Evolutionary conservation across 2,888 invertebrate species (phyloP), one percentile per base, ranked within the genome.

Genomic region (Pediacus dermestoides): DNA sequence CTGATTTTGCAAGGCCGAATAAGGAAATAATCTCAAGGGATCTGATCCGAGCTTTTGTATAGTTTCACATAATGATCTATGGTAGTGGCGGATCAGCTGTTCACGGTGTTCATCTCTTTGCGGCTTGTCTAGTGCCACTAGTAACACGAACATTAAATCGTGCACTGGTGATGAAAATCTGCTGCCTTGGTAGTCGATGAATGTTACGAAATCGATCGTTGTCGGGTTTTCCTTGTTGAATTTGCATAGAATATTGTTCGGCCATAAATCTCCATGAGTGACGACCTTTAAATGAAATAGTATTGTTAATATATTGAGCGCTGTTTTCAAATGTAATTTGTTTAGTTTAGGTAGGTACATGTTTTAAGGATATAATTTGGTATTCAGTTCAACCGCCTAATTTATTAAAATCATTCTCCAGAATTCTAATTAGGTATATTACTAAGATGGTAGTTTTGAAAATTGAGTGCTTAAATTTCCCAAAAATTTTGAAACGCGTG

Each of bases 111-210:
- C 32, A 4, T 45, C 44, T 18, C 53, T 36, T 4, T 43, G 44
- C 9, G 30, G 10, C 30, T 46, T 45, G 39, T 50, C 42, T 12
- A 46, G 31, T 1, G 25, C 46, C n/a, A 49, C 28, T 23, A 46
- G 26, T 7, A 44, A 26, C 9, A 52, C 37, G 15, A 44, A 36
- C 37, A 48, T 35, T 23, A 53, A 34, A 25, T 53, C 52, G 28
- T 48, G 47, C 7, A 15, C 35, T 4, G 35, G 39, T 4, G 35
- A 39, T 26, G 39, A 34, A 7, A 34, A 11, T 13, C 52, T 34
- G 38, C 57, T 52, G 4, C 44, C 53, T 39, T 52, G 51, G 32
- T 47, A 57, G 39, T 57, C 55, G 12, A 52, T 41, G 22, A 53
- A 51, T 9, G 34, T 39, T 4, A 41, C 44, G 13, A 21, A 27